Base-by-base conservation (phyloP, 2,113 vertebrate genomes). In the Engraulis encrasicolus region DNA sequence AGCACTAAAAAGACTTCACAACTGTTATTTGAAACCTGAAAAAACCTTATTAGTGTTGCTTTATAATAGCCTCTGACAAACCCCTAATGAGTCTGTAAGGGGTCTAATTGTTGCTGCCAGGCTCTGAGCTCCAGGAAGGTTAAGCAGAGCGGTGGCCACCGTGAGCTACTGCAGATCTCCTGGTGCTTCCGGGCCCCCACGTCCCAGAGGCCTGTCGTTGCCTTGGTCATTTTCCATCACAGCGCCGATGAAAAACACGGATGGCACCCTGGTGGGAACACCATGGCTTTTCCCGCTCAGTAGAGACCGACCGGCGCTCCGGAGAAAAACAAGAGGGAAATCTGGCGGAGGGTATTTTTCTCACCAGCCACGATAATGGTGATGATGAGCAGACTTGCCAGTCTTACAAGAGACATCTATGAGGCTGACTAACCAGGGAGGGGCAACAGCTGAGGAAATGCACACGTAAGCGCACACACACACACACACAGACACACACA, bases 141-240 rank as follows among this genome's bases (percentile, higher is more conserved):
- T 38, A 31, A 50, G 38, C 66, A 45, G 37, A 50, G 38, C 66
- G 40, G 40, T 83, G 80, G 91, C 40, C 14, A 18, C 40, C 45
- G 40, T 20, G 54, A 58, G 50, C 4, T 81, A 14, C 78, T 23
- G 38, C 36, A 85, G 66, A 34, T 81, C 85, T 84, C 89, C 81
- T 86, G 90, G 87, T 81, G 85, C 52, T 48, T 66, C 23, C 12
- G 27, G 6, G 61, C 54, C 45, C n/a, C n/a, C n/a, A n/a, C 34
- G 71, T 92, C 90, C 90, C 11, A 20, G 91, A 88, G 93, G 88
- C 40, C 40, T 45, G 82, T 40, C 78, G 93, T 95, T 93, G 86
- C 92, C 93, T 85, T 93, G 88, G 93, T 88, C 90, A 89, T 91
- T 93, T 93, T 94, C 92, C 94, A 93, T 91, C 90, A 92, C 92